A percentile compares a stretch with the other conserved stretches of the same genome.
Evolutionary conservation across 2,113 vertebrate genomes (phyloP).

Genomic region (Crotophaga sulcirostris): DNA sequence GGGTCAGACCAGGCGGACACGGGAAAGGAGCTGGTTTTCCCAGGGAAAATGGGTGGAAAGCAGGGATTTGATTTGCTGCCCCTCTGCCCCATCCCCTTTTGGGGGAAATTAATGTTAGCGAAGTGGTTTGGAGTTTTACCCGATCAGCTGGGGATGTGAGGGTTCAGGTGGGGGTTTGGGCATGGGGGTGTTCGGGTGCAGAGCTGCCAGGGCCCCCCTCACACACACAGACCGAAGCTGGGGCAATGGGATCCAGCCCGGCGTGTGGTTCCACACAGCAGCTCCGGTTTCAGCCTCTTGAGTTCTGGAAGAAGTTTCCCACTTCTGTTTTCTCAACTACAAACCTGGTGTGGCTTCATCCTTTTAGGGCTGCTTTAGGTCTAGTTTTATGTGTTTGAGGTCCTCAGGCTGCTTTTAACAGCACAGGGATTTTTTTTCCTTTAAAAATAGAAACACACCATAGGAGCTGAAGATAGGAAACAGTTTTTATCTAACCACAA

Average conservation of each 20-base stretch:
- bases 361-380: neutral
- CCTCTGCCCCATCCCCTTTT: no score
- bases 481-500: constrained; percentile 33
- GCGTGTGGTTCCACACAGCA: neutral
- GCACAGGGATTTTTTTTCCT: neutral
- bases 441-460: neutral
- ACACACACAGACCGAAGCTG: rapidly evolving
- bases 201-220: neutral
- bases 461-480: neutral
- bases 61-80: no score
- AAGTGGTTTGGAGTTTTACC: neutral
- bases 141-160: neutral
- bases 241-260: rapidly evolving
- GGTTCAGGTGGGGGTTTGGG: rapidly evolving
- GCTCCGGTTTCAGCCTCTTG: neutral
- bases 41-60: no score
- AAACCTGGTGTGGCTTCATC: neutral
- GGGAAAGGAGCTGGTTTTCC: no score
- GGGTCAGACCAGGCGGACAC: no score
- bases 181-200: neutral
- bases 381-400: neutral
- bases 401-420: neutral
- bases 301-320: neutral
- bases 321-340: neutral
- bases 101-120: no score